Evolutionary conservation across 2,113 vertebrate species (phyloP).

Genomic region (Coregonus clupeaformis): DNA sequence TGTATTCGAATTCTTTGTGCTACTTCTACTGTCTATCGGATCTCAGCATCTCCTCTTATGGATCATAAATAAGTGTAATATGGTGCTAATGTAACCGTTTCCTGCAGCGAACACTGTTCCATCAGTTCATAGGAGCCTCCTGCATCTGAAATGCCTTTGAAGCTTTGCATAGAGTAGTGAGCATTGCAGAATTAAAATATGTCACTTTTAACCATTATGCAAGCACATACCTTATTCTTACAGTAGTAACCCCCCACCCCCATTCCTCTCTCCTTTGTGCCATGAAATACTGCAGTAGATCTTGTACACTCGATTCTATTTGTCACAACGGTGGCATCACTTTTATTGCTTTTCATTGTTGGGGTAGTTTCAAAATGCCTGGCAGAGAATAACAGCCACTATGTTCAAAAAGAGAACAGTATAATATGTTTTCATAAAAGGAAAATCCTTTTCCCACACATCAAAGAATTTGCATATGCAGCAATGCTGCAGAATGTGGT

Average conservation of each 20-base stretch:
- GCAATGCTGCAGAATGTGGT: background rate
- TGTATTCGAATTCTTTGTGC: constrained; percentile 27
- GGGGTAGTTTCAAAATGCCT: background rate
- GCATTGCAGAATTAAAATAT: constrained; percentile 49
- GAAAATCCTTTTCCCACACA: background rate
- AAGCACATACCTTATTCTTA: constrained; percentile 41
- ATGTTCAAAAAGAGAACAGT: background rate
- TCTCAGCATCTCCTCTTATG: constrained; percentile 24
- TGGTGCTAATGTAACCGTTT: no score
- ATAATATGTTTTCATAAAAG: constrained; percentile 10
- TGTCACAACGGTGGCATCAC: constrained; percentile 32
- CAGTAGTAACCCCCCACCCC: constrained; percentile 29
- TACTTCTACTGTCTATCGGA: constrained; percentile 29
- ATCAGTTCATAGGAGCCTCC: constrained; percentile 20
- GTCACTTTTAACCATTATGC: constrained; percentile 52
- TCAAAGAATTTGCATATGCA: background rate
- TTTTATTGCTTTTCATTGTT: constrained; percentile 18
- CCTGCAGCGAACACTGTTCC: constrained; percentile 6
- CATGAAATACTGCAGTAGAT: constrained; percentile 56
- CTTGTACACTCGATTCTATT: constrained; percentile 42
- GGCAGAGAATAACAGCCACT: constrained; percentile 12
- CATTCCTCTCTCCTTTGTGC: constrained; percentile 40
- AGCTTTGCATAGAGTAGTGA: constrained; percentile 23
- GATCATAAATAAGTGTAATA: constrained; percentile 31
- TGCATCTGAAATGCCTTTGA: constrained; percentile 43